Percentiles rank a stretch among this genome's conserved stretches.
phyloP scores from a whole-genome alignment of 2,888 invertebrate species.

The Drosophila nigritarsus region DNA sequence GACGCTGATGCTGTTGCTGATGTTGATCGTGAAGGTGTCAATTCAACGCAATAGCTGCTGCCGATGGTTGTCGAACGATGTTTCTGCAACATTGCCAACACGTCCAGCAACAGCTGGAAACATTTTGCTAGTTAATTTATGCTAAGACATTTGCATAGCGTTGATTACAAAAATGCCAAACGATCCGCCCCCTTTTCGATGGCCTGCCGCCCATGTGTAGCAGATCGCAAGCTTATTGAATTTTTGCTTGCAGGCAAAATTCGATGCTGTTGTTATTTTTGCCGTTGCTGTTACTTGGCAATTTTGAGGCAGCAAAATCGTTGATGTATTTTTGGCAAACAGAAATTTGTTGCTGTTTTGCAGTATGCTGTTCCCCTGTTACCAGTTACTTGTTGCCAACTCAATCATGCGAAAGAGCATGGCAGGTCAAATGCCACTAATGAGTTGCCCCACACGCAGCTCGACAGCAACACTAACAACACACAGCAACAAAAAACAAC shows the following conservation, averaged over 20 bases:
- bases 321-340: slow-evolving; percentile 74
- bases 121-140: slow-evolving; percentile 81
- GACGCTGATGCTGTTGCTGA: background rate
- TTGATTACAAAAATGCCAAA: slow-evolving; percentile 78
- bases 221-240: slow-evolving; percentile 42
- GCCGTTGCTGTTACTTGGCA: slow-evolving; percentile 20
- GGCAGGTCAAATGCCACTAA: slow-evolving; percentile 82
- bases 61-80: slow-evolving; percentile 59
- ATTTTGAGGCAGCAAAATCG: slow-evolving; percentile 39
- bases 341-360: slow-evolving; percentile 48
- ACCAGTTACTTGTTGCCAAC: slow-evolving; percentile 58
- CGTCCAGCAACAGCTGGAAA: slow-evolving; percentile 39
- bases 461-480: slow-evolving; percentile 8
- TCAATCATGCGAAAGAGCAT: slow-evolving; percentile 74
- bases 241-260: slow-evolving; percentile 60
- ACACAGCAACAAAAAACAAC: slow-evolving; percentile 40
- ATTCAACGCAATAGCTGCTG: slow-evolving; percentile 62
- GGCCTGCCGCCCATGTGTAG: slow-evolving; percentile 37
- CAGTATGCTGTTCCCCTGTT: slow-evolving; percentile 21
- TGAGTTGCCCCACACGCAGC: slow-evolving; percentile 79
- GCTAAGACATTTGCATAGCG: slow-evolving; percentile 79
- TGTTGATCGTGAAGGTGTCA: slow-evolving; percentile 67
- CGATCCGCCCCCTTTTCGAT: slow-evolving; percentile 52
- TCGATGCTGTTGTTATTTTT: slow-evolving; percentile 31
- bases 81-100: slow-evolving; percentile 42